A percentile compares a stretch with the other conserved stretches of the same genome.
phyloP scores from a whole-genome alignment of 2,888 invertebrate species.

The Chaetogeoica ovagalla region DNA sequence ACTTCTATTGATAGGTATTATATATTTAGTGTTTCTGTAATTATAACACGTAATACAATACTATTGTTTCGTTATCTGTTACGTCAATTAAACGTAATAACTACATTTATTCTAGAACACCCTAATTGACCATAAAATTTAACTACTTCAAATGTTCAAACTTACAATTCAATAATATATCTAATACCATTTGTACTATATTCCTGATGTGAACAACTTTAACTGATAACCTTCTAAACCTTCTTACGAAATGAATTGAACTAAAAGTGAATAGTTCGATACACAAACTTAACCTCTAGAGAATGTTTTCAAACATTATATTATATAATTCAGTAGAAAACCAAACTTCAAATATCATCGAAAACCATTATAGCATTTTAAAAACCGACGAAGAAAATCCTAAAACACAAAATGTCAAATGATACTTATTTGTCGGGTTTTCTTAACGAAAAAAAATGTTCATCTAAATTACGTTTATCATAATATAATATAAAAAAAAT shows the following conservation, averaged over 20 bases:
- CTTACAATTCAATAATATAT: conserved; percentile 14
- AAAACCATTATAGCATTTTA: not conserved
- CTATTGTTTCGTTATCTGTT: not conserved
- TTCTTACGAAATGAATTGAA: not conserved
- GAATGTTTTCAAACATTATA: not conserved
- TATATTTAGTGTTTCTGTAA: too few species aligned
- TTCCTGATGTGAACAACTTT: conserved; percentile 24
- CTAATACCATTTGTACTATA: not conserved
- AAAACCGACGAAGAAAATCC: too few species aligned
- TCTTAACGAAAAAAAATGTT: too few species aligned
- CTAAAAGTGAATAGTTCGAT: not conserved
- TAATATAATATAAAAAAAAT: too few species aligned
- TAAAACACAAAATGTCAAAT: too few species aligned
- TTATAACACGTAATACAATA: too few species aligned
- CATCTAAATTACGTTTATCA: too few species aligned
- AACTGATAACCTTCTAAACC: not conserved
- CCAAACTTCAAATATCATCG: not conserved
- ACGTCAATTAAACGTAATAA: conserved; percentile 16
- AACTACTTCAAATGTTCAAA: conserved; percentile 15
- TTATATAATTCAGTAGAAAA: not conserved
- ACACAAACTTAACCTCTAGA: not conserved
- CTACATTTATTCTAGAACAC: conserved; percentile 23
- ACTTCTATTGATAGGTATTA: too few species aligned
- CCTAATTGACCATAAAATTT: conserved; percentile 17
- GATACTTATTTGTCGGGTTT: too few species aligned